A percentile compares a stretch with the other conserved stretches of the same genome.
phyloP scores from a whole-genome alignment of 2,888 invertebrate species.

The Drosophila prostipennis region DNA sequence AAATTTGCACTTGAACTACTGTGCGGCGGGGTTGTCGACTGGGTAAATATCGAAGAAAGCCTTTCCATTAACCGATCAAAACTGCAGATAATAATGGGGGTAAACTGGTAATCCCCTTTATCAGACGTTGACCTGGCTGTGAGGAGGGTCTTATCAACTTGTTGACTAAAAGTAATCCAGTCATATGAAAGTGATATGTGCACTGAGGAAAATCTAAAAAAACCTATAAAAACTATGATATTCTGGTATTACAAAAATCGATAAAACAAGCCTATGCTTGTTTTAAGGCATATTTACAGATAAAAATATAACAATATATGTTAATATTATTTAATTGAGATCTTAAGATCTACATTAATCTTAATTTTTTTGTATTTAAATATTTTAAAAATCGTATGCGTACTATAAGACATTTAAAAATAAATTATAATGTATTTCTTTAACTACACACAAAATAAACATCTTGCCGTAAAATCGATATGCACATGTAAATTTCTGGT shows the following conservation, averaged over 20 bases:
- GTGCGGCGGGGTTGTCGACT: constrained; percentile 38
- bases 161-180: constrained; percentile 2
- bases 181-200: neutral
- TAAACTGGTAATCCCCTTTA: constrained; percentile 37
- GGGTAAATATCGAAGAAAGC: constrained; percentile 20
- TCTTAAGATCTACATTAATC: too few relatives aligned
- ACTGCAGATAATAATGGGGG: constrained; percentile 2
- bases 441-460: too few relatives aligned
- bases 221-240: too few relatives aligned
- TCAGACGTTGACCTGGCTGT: constrained; percentile 50
- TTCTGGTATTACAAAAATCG: too few relatives aligned
- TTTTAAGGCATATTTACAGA: too few relatives aligned
- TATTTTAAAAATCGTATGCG: too few relatives aligned
- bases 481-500: too few relatives aligned
- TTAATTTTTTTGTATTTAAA: too few relatives aligned
- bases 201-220: neutral
- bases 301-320: too few relatives aligned
- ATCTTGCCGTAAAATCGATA: too few relatives aligned
- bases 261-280: too few relatives aligned
- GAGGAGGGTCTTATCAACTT: constrained; percentile 18
- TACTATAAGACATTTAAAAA: neutral
- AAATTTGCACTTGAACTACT: constrained; percentile 78
- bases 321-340: neutral
- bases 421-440: neutral
- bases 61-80: neutral